These are phyloP conservation scores for Cyrtorhinus lividipennis DNA, from an alignment of 1,140 invertebrate species.

Conservation along the genomic window DNA sequence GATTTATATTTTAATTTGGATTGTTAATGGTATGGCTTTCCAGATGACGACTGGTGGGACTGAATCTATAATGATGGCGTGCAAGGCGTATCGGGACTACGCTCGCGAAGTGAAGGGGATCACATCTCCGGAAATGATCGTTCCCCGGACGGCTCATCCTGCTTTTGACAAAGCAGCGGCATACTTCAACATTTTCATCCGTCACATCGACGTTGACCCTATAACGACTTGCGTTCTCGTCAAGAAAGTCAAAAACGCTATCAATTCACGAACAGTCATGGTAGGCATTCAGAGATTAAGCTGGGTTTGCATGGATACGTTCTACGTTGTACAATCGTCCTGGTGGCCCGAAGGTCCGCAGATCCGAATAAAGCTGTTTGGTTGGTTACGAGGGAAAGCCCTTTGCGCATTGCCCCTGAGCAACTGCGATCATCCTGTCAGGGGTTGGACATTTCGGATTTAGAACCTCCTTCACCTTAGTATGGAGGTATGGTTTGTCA, in stretches of 20 bases:
- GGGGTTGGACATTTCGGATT: no score
- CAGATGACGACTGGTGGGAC: constrained; percentile 93
- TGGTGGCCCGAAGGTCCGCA: no score
- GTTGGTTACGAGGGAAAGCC: no score
- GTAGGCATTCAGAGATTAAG: no score
- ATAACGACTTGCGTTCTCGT: constrained; percentile 62
- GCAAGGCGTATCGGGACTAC: constrained; percentile 88
- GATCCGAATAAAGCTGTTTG: no score
- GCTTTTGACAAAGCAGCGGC: constrained; percentile 95
- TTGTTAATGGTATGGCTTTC: background rate
- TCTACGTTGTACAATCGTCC: no score
- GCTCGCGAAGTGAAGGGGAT: constrained; percentile 64
- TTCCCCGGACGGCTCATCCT: constrained; percentile 81
- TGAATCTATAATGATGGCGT: constrained; percentile 94
- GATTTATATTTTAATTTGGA: background rate
- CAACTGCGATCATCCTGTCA: no score
- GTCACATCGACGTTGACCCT: constrained; percentile 62
- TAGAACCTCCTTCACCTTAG: no score
- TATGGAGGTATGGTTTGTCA: no score
- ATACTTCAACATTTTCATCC: constrained; percentile 68
- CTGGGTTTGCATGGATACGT: no score
- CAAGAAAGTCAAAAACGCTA: constrained; percentile 61
- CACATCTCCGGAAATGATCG: constrained; percentile 75
- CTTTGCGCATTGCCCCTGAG: no score
- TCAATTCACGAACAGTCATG: constrained; percentile 81